Evolutionary conservation across 2,797 vertebrate species (phyloP), one percentile per base, ranked within the genome.

Genomic region (Myotis pilosus): DNA sequence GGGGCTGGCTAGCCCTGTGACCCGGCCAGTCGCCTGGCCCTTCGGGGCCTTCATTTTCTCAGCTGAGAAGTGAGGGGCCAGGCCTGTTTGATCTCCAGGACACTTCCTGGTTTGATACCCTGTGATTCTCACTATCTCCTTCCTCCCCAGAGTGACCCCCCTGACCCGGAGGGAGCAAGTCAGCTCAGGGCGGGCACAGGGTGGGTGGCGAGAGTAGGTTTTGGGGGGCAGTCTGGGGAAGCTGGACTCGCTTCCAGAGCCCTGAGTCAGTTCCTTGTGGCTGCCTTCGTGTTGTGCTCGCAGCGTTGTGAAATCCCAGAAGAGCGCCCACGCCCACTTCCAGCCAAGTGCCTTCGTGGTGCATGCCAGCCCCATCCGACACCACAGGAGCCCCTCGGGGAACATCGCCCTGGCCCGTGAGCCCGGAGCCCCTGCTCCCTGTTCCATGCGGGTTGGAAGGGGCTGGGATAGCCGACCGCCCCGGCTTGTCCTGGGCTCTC

Each of bases 281-380:
- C 91, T 80, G 68, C 80, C 62, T 95, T 94, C 66, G 51, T 74
- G 82, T 94, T 80, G 47, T 89, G 72, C 81, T 44, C n/a, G 75
- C 68, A 94, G 66, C 36, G 86, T 92, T 94, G 91, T 68, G 94
- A 88, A 94, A 92, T 85, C 79, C 72, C 69, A 86, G 80, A 47
- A 20, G 30, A 57, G 33, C 53, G 2, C 86, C 78, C 74, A 71
- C 49, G 1, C 89, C 78, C 74, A 66, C 71, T 9, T n/a, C 60
- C 30, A 20, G 38, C 30, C 87, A 74, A 92, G 82, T 25, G n/a
- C 20, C 19, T 81, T 33, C 23, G 20, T 9, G 69, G 79, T 17
- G 5, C 53, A 2, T 88, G 84, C 55, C 87, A 53, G 1, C 30
- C 28, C 80, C 81, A 4, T 84, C 33, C 76, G n/a, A 6, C 16